Evolutionary conservation across 1,140 invertebrate species (phyloP), one percentile per base, ranked within the genome.

Genomic region (Heliconius congener): DNA sequence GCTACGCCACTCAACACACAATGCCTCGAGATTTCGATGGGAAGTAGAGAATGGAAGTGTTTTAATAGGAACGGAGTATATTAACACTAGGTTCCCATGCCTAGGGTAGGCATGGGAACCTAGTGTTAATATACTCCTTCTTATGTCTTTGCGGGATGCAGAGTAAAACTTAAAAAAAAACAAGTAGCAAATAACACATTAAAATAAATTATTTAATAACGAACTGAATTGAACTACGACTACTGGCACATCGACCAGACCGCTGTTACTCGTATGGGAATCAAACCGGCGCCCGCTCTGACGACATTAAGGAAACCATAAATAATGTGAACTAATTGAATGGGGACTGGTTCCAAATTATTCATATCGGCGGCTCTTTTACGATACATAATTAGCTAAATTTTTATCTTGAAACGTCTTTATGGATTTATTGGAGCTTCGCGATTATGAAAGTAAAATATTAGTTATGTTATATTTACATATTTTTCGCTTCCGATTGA

Each of bases 301-400:
- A 66, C 19, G 75, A 74, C 75, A 77, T 80, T 77, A 72, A 76
- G 79, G 79, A 80, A 80, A 75, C 71, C 30, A 72, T 80, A 80
- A 80, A 80, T 80, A 80, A 80, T 34, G 19, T 27, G 37, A 37
- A 72, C 75, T 77, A 80, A 80, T 80, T 80, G 79, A 80, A 80
- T 73, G 71, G 13, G 55, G 27, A 73, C 71, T 72, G 55, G 74
- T 80, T 77, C 50, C 55, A 42, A 46, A 72, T 78, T 77, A 72
- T 80, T 77, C 74, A 80, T 30, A 71, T 8, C 34, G 74, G 71
- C 79, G 78, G 78, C 71, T 71, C 78, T 80, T 80, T 80, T 80
- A 80, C 52, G n/a, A 80, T 76, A 70, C 60, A 74, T 77, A 80
- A 77, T 81, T 80, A 80, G 79, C 23, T 50, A 81, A 81, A 81